phyloP scores from a whole-genome alignment of 2,888 invertebrate species.

The Therioaphis trifolii region DNA sequence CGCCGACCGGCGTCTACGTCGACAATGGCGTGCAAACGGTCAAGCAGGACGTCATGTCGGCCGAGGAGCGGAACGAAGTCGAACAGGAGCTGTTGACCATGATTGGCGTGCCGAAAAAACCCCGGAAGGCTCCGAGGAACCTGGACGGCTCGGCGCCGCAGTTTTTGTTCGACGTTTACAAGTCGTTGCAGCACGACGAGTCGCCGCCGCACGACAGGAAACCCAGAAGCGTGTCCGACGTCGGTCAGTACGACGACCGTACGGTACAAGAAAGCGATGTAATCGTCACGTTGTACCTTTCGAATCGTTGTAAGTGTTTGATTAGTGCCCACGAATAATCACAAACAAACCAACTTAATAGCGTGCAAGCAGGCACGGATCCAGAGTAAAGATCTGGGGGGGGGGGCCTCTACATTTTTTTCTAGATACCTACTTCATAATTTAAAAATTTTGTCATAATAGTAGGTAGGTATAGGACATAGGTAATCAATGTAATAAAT shows the following conservation, averaged over 20 bases:
- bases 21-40: conserved; percentile 92
- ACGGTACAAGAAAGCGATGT: conserved; percentile 93
- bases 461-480: too few relatives aligned
- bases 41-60: conserved; percentile 80
- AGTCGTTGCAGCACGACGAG: conserved; percentile 72
- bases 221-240: conserved; percentile 68
- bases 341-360: too few relatives aligned
- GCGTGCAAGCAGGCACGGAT: too few relatives aligned
- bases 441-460: too few relatives aligned
- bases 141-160: conserved; percentile 80
- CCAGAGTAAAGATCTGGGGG: too few relatives aligned
- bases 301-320: conserved; percentile 82
- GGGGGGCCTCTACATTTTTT: too few relatives aligned
- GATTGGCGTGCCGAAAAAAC: conserved; percentile 86
- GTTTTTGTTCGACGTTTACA: conserved; percentile 89
- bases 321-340: neutral
- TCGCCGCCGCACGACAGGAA: conserved; percentile 68
- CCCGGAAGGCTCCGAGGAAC: conserved; percentile 69
- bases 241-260: conserved; percentile 78
- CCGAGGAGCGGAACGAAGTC: conserved; percentile 82
- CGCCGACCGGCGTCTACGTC: conserved; percentile 77
- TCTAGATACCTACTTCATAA: too few relatives aligned
- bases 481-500: too few relatives aligned
- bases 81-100: conserved; percentile 90
- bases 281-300: conserved; percentile 85